Evolutionary conservation across 2,797 vertebrate species (phyloP).

Genomic region (Rhynchonycteris naso): DNA sequence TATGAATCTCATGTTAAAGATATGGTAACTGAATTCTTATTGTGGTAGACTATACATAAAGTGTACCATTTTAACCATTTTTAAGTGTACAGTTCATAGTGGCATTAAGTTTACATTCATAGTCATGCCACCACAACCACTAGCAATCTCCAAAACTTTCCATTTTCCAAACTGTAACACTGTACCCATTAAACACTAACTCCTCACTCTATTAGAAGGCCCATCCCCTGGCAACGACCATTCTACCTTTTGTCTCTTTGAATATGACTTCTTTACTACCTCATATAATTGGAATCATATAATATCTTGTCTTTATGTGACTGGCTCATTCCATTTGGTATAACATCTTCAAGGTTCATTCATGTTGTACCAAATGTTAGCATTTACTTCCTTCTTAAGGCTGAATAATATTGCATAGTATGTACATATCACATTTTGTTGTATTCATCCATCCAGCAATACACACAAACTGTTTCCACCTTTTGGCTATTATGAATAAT

Average conservation of each 20-base stretch:
- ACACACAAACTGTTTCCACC: background rate
- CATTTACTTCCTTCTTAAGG: constrained; percentile 20
- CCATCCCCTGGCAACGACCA: background rate
- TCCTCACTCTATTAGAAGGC: background rate
- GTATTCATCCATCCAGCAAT: background rate
- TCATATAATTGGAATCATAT: background rate
- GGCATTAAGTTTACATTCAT: background rate
- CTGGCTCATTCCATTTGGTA: constrained; percentile 8
- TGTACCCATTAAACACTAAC: background rate
- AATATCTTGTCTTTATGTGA: background rate
- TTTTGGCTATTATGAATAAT: background rate
- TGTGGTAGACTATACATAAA: background rate
- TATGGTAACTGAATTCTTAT: background rate
- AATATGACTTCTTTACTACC: background rate
- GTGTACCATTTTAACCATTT: background rate
- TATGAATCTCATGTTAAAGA: constrained; percentile 14
- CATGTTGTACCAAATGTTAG: background rate
- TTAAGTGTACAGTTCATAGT: background rate
- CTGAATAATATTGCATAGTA: constrained; percentile 8
- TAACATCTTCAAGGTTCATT: background rate
- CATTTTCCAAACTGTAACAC: constrained; percentile 12
- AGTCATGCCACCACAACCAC: background rate
- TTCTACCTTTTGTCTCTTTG: background rate
- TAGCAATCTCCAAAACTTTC: background rate
- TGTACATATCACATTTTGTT: background rate